Conservation (phyloP, 92 coral and sea anemone genomes). For the Epizoanthus illoricatus region DNA sequence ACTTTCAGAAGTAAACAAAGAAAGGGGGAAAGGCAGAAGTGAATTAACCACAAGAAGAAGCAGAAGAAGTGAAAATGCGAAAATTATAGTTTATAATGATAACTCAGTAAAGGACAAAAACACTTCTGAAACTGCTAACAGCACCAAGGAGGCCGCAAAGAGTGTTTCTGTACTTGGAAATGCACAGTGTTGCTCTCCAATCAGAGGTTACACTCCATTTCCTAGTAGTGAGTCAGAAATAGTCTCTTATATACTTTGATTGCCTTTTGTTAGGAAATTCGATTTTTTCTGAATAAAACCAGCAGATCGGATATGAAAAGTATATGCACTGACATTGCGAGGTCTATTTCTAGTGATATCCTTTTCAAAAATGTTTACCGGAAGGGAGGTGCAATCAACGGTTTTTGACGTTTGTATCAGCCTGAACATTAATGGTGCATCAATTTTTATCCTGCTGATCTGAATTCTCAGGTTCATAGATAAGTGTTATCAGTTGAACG, state of each 20-base stretch:
- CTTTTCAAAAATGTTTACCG: no score
- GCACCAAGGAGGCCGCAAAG: background rate
- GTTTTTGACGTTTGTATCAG: no score
- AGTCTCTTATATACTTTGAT: background rate
- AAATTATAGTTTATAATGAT: background rate
- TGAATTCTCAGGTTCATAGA: no score
- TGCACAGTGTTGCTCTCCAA: background rate
- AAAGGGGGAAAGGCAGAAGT: background rate
- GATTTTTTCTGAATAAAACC: no score
- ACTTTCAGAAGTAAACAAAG: background rate
- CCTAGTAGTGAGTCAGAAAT: background rate
- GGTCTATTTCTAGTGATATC: no score
- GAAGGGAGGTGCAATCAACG: no score
- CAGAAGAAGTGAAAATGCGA: background rate
- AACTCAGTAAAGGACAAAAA: background rate
- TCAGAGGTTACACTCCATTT: conserved; percentile 9
- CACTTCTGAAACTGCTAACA: background rate
- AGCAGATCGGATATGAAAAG: no score
- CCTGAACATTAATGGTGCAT: no score
- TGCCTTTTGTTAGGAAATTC: background rate
- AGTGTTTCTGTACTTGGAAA: background rate
- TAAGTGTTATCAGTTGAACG: no score
- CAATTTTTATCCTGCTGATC: no score
- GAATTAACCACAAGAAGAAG: background rate
- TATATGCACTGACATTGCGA: no score